phyloP scores from a whole-genome alignment of 2,888 invertebrate species.

The Merodon equestris region DNA sequence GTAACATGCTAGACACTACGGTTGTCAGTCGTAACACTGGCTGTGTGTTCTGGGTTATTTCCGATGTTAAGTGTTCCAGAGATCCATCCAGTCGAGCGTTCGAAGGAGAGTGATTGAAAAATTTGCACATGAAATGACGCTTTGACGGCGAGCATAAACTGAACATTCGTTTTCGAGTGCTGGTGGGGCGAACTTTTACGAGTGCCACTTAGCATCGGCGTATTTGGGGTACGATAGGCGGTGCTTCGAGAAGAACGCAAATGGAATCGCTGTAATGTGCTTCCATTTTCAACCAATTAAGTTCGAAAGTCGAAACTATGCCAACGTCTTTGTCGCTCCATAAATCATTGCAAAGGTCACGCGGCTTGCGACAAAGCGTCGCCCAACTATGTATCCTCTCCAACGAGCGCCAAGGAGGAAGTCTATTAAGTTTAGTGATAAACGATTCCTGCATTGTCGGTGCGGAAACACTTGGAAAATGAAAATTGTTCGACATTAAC shows the following conservation, averaged over 20 bases:
- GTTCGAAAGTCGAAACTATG: too few species aligned
- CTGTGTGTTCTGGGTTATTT: conserved; percentile 63
- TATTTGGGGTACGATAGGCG: not conserved
- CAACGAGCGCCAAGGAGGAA: conserved; percentile 35
- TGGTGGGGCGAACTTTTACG: conserved; percentile 20
- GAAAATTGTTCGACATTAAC: conserved; percentile 67
- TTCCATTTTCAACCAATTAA: too few species aligned
- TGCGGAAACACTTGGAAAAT: conserved; percentile 67
- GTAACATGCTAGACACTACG: conserved; percentile 63
- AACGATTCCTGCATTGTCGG: conserved; percentile 67
- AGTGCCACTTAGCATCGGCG: conserved; percentile 16
- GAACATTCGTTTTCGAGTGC: conserved; percentile 24
- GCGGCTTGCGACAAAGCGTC: not conserved
- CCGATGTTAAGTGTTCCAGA: conserved; percentile 63
- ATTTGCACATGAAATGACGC: conserved; percentile 59
- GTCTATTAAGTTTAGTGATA: conserved; percentile 68
- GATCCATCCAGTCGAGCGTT: conserved; percentile 27
- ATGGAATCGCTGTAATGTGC: too few species aligned
- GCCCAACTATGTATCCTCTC: too few species aligned
- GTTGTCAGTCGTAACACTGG: conserved; percentile 52
- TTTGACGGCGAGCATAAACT: conserved; percentile 50
- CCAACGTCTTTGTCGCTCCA: too few species aligned
- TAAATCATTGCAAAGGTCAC: too few species aligned
- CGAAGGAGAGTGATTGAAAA: conserved; percentile 43
- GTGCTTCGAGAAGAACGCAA: not conserved